phyloP scores from a whole-genome alignment of 2,797 vertebrate species.

The Amphiprion clarkii region DNA sequence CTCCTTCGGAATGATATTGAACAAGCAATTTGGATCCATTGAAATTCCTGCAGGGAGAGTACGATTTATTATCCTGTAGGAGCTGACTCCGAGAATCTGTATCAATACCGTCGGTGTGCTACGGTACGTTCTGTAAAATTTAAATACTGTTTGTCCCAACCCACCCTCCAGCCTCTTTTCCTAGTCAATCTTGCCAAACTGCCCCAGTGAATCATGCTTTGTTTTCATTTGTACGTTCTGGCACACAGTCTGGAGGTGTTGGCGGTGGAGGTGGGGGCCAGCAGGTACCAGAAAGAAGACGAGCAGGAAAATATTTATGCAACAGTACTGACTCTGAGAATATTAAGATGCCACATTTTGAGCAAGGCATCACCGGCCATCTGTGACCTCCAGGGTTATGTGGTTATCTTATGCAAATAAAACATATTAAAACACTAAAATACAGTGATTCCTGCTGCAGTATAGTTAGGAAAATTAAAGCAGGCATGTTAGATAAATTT shows the following conservation, averaged over 20 bases:
- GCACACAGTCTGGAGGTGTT: constrained; percentile 56
- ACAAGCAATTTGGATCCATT: constrained; percentile 59
- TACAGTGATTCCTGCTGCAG: neutral
- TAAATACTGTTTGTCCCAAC: constrained; percentile 55
- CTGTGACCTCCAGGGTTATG: neutral
- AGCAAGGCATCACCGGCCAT: neutral
- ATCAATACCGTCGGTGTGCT: constrained; percentile 47
- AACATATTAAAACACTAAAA: no score
- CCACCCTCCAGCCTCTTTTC: constrained; percentile 36
- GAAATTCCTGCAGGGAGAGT: constrained; percentile 43
- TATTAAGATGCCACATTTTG: neutral
- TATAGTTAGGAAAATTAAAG: neutral
- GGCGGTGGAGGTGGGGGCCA: constrained; percentile 31
- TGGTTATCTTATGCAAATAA: neutral
- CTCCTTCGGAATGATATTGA: constrained; percentile 57
- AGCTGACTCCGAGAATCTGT: constrained; percentile 49
- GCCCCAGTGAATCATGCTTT: constrained; percentile 61
- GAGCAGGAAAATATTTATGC: constrained; percentile 29
- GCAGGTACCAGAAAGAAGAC: constrained; percentile 49
- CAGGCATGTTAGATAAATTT: neutral
- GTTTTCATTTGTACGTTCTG: constrained; percentile 59
- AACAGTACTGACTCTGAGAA: constrained; percentile 13
- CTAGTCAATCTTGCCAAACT: constrained; percentile 58
- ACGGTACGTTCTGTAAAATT: constrained; percentile 55
- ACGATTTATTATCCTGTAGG: constrained; percentile 54